Evolutionary conservation across 2,888 invertebrate species (phyloP), one percentile per base, ranked within the genome.

Genomic region (Agriopis marginaria): DNA sequence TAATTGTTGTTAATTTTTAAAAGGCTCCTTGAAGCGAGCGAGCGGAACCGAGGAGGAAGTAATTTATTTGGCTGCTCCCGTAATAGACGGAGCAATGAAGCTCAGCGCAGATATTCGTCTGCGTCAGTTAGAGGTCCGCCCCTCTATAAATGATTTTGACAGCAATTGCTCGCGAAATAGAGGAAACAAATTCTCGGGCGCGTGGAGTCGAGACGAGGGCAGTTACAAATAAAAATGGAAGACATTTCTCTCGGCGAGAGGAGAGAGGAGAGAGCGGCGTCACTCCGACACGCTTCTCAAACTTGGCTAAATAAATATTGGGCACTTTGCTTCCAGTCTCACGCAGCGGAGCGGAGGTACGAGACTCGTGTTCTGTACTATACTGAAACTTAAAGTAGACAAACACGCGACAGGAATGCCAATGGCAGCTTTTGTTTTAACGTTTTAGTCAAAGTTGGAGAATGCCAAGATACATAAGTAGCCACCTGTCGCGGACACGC

Each of bases 131-230:
- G 68, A 40, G 47, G 53, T 58, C 63, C 68, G 49, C 63, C 63
- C 63, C 63, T 55, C 63, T 68, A 60, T 68, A 68, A 71, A 73
- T 71, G 70, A 74, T 74, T 70, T 71, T 71, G 71, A 68, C 71
- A 67, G 73, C 71, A 65, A 74, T 70, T 65, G 71, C 71, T 69
- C 59, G 71, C 65, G 60, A 69, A 71, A 71, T 71, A 69, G 73
- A 67, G 68, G 54, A 56, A 69, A 73, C 71, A 71, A 71, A 73
- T 70, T 63, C 61, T 51, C 50, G 63, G n/a, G 42, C 23, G 56
- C 49, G 50, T 9, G 17, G 51, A 42, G 45, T 12, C 14, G 60
- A 7, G 49, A 10, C 45, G 59, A n/a, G 59, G 59, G 65, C 65
- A 51, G 53, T 58, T 50, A 51, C 56, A 50, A 51, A 64, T 64